These are phyloP conservation scores for Orthosia gothica DNA, from an alignment of 2,888 invertebrate genomes.

Conservation along the genomic window DNA sequence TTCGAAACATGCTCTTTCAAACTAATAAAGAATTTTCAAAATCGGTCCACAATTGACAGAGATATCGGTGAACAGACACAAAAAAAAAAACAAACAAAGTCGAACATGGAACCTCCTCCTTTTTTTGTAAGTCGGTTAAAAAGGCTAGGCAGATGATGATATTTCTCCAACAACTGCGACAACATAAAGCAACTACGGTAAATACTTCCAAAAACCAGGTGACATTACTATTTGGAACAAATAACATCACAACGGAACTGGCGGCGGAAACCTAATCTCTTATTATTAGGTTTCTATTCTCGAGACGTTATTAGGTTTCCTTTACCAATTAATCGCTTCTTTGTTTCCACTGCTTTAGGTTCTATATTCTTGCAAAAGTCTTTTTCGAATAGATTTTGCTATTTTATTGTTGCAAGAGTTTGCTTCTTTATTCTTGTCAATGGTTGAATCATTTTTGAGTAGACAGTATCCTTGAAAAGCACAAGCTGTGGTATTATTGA, in stretches of 20 bases:
- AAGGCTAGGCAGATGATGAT: too few species aligned
- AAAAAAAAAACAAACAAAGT: too few species aligned
- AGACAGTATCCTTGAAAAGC: not conserved
- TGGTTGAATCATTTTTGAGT: not conserved
- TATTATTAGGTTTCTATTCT: conserved; percentile 25
- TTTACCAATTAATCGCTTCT: not conserved
- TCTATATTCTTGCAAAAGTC: not conserved
- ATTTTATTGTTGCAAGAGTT: not conserved
- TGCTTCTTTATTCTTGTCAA: not conserved
- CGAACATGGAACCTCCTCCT: too few species aligned
- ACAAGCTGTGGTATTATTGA: not conserved
- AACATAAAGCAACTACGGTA: too few species aligned
- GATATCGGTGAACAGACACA: too few species aligned
- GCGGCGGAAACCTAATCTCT: conserved; percentile 15
- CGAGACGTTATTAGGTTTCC: conserved; percentile 17
- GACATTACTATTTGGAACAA: conserved; percentile 11
- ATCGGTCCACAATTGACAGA: too few species aligned
- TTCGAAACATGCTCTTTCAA: too few species aligned
- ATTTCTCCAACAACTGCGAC: not conserved
- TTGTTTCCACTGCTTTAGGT: not conserved
- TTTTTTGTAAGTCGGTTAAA: too few species aligned
- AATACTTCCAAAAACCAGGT: not conserved
- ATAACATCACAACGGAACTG: conserved; percentile 1
- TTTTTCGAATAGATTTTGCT: not conserved
- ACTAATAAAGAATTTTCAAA: too few species aligned